These are phyloP conservation scores for Parapsyche elsis DNA, from an alignment of 1,140 invertebrate species.

Conservation along the genomic window DNA sequence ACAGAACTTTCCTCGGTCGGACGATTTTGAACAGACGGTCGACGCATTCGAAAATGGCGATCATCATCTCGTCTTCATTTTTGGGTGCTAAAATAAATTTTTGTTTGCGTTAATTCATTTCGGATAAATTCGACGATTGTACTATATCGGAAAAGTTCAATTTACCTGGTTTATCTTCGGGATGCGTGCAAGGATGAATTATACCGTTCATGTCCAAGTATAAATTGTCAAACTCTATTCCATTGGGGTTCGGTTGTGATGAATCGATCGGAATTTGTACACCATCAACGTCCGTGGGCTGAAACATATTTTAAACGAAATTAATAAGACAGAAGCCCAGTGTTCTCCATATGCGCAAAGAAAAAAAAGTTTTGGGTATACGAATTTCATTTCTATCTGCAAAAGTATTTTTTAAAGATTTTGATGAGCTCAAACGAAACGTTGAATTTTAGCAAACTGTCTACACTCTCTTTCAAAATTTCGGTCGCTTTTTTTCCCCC, in stretches of 20 bases:
- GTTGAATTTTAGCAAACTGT: no score
- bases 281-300: conserved; percentile 73
- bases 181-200: conserved; percentile 99
- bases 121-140: not conserved
- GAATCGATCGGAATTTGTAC: conserved; percentile 81
- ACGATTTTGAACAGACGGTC: conserved; percentile 96
- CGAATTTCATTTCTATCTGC: not conserved
- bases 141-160: not conserved
- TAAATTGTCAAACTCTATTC: conserved; percentile 97
- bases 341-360: not conserved
- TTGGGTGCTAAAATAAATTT: conserved; percentile 79
- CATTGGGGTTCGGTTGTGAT: conserved; percentile 94
- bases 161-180: conserved; percentile 82
- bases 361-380: no score
- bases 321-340: conserved; percentile 47
- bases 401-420: not conserved
- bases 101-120: not conserved
- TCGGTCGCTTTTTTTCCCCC: no score
- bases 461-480: no score
- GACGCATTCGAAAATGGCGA: conserved; percentile 99
- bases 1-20: conserved; percentile 92
- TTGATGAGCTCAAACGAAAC: no score
- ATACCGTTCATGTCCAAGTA: conserved; percentile 99
- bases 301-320: conserved; percentile 56
- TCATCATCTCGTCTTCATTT: conserved; percentile 99